phyloP scores from a whole-genome alignment of 2,113 vertebrate genomes.

The Marmota monax region DNA sequence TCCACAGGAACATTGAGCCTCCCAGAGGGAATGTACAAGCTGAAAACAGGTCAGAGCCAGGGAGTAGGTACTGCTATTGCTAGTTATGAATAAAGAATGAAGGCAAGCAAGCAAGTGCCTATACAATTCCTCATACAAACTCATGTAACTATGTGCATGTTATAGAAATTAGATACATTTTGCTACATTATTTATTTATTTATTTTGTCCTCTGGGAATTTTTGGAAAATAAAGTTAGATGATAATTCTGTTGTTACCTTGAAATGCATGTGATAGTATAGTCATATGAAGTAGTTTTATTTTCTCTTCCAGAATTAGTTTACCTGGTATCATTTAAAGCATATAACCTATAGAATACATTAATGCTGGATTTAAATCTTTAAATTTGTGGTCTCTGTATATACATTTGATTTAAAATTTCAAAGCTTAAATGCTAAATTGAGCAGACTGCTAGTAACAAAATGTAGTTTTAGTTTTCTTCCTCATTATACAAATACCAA shows the following conservation, averaged over 20 bases:
- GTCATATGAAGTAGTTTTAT: neutral
- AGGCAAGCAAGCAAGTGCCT: neutral
- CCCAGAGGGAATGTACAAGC: neutral
- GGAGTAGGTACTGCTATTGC: neutral
- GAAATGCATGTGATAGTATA: neutral
- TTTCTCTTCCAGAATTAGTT: conserved; percentile 35
- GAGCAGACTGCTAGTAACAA: neutral
- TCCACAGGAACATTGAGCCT: neutral
- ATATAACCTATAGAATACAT: neutral
- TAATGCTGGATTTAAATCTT: conserved; percentile 38
- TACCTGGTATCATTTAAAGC: conserved; percentile 36
- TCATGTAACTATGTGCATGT: neutral
- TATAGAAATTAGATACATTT: neutral
- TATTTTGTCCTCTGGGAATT: neutral
- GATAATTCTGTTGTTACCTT: conserved; percentile 2
- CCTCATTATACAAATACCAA: neutral
- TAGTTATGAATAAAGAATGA: neutral
- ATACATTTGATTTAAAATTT: neutral
- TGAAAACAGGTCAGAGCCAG: neutral
- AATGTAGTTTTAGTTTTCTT: neutral
- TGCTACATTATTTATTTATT: neutral
- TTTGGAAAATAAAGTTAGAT: neutral
- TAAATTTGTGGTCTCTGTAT: neutral
- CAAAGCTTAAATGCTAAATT: neutral
- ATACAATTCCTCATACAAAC: neutral